Base-by-base conservation (phyloP, 2,113 vertebrate genomes). In the Pterocles gutturalis region DNA sequence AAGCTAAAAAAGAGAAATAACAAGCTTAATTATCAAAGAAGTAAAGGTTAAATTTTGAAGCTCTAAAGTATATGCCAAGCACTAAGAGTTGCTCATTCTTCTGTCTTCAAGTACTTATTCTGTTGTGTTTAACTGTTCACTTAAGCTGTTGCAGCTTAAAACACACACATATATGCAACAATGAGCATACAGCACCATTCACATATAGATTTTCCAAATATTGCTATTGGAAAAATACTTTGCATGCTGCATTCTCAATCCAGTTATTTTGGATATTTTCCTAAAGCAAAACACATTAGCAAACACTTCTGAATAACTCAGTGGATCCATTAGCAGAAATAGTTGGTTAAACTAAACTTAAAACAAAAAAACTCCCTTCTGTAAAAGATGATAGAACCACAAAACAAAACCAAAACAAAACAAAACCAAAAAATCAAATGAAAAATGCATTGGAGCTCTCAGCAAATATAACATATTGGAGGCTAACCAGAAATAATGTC, bases 401-500 rank as follows among this genome's bases (percentile, higher is more conserved):
- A 79, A 84, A 96, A 80, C 45, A 36, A 94, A 94, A 65, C 3
- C 19, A 21, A 61, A 94, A 7, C 17, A 29, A 93, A 89, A 7
- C 29, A 67, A 54, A 67, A 17, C 46, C 49, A 54, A 53, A 66
- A 60, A 83, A 43, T 25, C 12, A 96, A 89, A 96, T 72, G 54
- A 91, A 94, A 95, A 96, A 93, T 94, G 91, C 78, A 91, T 34
- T 76, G 61, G 89, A 93, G 73, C 78, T 96, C 75, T 96, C 95
- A 87, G 96, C 87, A 95, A 95, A 87, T 94, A 58, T 45, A 96
- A 96, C 91, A 95, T 90, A 84, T 45, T 0, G 48, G 90, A 94
- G 90, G 87, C 93, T 97, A 96, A 83, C 87, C 84, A 93, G 82
- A 93, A 96, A 96, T 93, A 91, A 96, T 58, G 87, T 85, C 96